Conservation (phyloP, 2,888 invertebrate species). For the Muscina levida region DNA sequence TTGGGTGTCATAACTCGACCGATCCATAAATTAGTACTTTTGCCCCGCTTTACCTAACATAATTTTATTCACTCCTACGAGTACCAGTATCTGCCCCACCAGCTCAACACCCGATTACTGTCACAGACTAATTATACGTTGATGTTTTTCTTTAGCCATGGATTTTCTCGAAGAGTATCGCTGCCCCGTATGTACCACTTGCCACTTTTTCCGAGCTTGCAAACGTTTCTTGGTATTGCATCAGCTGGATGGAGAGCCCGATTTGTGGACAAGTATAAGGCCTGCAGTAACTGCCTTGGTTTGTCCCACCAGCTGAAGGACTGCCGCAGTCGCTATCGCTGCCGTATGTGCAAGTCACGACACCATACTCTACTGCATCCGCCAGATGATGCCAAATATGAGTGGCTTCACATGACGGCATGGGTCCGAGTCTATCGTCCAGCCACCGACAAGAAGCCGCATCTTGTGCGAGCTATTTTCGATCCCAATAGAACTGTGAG, state of each 20-base stretch:
- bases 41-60: background rate
- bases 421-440: background rate
- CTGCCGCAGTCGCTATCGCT: background rate
- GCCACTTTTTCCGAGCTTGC: background rate
- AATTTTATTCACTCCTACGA: too few species aligned
- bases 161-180: background rate
- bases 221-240: background rate
- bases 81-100: too few species aligned
- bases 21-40: conserved; percentile 7
- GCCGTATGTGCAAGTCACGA: background rate
- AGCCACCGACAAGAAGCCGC: background rate
- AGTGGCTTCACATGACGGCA: background rate
- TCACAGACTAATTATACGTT: background rate
- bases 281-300: background rate
- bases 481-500: background rate
- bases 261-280: background rate
- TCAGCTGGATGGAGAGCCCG: background rate
- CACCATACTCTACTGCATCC: background rate
- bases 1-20: background rate
- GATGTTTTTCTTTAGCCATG: background rate
- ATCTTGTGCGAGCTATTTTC: background rate
- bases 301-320: background rate
- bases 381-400: background rate
- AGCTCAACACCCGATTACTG: too few species aligned
- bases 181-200: background rate